Evolutionary conservation across 1,140 invertebrate species (phyloP).

Genomic region (Cephus cinctus): DNA sequence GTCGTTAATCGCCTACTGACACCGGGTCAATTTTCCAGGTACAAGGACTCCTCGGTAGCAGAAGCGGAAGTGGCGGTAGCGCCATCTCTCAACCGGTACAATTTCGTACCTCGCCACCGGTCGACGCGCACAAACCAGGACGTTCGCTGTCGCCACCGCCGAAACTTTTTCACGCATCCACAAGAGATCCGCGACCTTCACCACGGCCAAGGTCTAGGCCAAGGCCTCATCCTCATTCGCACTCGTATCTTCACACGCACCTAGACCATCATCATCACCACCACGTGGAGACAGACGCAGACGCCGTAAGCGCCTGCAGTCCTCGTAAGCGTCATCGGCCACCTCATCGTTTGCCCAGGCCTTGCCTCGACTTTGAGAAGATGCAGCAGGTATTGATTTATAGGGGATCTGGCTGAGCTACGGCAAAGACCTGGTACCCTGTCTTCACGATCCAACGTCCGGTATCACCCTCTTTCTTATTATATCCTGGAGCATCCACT

Average conservation of each 20-base stretch:
- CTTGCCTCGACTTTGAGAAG: constrained; percentile 93
- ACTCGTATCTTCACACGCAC: constrained; percentile 26
- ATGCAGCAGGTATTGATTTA: constrained; percentile 95
- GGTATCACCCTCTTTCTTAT: no score
- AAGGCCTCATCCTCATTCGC: constrained; percentile 35
- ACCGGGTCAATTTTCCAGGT: constrained; percentile 42
- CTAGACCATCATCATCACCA: constrained; percentile 29
- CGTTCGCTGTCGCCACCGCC: constrained; percentile 69
- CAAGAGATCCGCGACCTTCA: constrained; percentile 33
- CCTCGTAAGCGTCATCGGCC: constrained; percentile 63
- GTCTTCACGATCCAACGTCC: no score
- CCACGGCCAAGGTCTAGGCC: constrained; percentile 38
- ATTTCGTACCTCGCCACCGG: constrained; percentile 85
- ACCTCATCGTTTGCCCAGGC: constrained; percentile 70
- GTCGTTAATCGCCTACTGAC: not conserved
- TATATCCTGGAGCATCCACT: no score
- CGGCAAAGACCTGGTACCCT: no score
- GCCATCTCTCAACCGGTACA: constrained; percentile 73
- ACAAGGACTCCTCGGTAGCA: constrained; percentile 60
- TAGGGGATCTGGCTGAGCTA: no score
- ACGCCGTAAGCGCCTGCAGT: constrained; percentile 59
- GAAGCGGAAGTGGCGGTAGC: constrained; percentile 44
- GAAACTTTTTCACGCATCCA: constrained; percentile 70
- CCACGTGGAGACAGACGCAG: constrained; percentile 34
- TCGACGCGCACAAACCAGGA: constrained; percentile 80